Evolutionary conservation across 2,888 invertebrate genomes (phyloP).

Genomic region (Leuctra nigra): DNA sequence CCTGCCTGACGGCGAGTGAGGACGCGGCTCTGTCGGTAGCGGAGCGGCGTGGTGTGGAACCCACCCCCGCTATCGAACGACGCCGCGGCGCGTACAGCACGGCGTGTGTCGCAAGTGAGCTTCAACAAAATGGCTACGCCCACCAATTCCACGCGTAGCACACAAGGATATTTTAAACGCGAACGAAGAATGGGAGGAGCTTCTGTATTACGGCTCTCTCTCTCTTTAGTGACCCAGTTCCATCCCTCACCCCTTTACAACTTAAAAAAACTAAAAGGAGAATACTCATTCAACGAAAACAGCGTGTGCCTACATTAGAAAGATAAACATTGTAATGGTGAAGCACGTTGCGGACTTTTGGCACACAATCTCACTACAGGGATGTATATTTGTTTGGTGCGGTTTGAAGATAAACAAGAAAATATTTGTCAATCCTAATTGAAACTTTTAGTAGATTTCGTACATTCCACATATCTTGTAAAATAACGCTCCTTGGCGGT

Average conservation of each 20-base stretch:
- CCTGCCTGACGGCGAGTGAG: neutral
- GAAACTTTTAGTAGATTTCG: no score
- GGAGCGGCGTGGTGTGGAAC: neutral
- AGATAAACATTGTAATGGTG: neutral
- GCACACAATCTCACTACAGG: no score
- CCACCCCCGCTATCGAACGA: slow-evolving; percentile 8
- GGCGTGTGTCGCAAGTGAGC: neutral
- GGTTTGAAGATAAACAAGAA: no score
- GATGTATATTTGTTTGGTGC: no score
- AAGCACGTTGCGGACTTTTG: no score
- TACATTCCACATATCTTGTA: no score
- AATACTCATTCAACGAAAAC: neutral
- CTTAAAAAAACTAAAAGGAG: neutral
- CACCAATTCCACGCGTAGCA: neutral
- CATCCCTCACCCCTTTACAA: neutral
- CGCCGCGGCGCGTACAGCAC: neutral
- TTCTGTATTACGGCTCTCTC: neutral
- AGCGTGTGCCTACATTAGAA: neutral
- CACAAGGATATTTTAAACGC: neutral
- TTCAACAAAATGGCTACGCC: neutral
- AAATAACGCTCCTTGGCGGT: no score
- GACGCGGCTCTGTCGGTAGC: neutral
- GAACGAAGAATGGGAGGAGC: slow-evolving; percentile 6
- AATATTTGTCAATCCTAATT: no score
- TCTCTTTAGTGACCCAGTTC: slow-evolving; percentile 5